These are phyloP conservation scores for Drosophila putrida DNA, from an alignment of 2,888 invertebrate species.

Conservation along the genomic window DNA sequence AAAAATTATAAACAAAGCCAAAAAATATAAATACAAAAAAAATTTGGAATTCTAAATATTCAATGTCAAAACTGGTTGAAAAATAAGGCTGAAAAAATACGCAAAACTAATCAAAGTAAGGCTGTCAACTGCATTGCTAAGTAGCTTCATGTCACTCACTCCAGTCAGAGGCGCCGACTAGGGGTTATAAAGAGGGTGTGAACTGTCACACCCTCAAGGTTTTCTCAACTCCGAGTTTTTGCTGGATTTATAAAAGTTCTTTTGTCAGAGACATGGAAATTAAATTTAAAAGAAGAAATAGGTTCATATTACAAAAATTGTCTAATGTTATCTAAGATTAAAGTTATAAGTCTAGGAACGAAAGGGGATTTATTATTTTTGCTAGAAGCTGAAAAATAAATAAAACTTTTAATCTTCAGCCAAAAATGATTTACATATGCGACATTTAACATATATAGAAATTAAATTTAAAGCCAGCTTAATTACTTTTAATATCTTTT, in stretches of 20 bases:
- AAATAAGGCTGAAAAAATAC: slow-evolving; percentile 36
- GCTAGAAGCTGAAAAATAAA: no score
- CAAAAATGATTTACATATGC: no score
- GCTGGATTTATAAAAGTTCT: not conserved
- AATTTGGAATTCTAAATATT: slow-evolving; percentile 54
- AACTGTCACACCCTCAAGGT: slow-evolving; percentile 31
- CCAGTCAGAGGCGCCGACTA: not conserved
- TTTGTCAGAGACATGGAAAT: not conserved
- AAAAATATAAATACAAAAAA: slow-evolving; percentile 12
- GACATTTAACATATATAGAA: no score
- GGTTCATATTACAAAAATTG: not conserved
- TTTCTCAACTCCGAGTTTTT: not conserved
- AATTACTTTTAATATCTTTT: no score
- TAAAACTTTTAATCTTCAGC: no score
- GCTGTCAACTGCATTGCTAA: slow-evolving; percentile 74
- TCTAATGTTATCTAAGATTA: no score
- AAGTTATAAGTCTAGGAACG: no score
- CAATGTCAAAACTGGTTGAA: slow-evolving; percentile 73
- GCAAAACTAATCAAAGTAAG: slow-evolving; percentile 60
- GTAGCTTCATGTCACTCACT: slow-evolving; percentile 45
- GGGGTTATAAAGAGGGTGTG: slow-evolving; percentile 5
- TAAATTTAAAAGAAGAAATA: not conserved
- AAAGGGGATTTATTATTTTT: no score
- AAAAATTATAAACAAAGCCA: slow-evolving; percentile 17
- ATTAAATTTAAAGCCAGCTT: no score